Conservation (phyloP, 37 sponge, comb jelly and placozoan genomes). For the Corticium candelabrum region DNA sequence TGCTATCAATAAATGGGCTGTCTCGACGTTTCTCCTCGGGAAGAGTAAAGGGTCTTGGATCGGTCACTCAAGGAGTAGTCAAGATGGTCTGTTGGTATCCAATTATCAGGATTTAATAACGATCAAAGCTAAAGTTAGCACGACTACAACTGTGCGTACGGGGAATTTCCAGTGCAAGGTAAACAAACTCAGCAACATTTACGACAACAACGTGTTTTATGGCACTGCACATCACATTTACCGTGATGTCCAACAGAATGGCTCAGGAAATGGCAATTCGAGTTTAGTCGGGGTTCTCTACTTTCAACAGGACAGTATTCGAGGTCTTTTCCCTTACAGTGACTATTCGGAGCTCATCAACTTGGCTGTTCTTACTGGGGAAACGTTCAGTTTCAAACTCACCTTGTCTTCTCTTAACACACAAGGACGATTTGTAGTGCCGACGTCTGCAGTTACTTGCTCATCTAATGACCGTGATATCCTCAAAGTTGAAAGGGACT, state of each 20-base stretch:
- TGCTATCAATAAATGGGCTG: background rate
- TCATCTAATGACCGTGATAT: background rate
- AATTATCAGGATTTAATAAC: background rate
- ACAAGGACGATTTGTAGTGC: background rate
- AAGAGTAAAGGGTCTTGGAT: background rate
- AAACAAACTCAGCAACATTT: background rate
- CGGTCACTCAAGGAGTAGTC: background rate
- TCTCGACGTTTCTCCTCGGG: background rate
- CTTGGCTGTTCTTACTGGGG: background rate
- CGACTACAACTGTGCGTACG: background rate
- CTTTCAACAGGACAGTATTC: background rate
- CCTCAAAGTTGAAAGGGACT: background rate
- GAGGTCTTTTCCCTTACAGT: background rate
- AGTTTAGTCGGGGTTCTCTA: background rate
- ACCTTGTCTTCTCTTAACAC: background rate
- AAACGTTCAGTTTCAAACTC: background rate
- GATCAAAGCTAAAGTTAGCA: background rate
- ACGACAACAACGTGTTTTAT: background rate
- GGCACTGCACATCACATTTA: background rate
- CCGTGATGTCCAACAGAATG: no score
- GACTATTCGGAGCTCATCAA: background rate
- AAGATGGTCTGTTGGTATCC: background rate
- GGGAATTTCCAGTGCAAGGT: background rate
- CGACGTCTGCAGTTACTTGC: background rate
- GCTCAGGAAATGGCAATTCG: background rate